Evolutionary conservation across 2,888 invertebrate genomes (phyloP), one percentile per base, ranked within the genome.

Genomic region (Xanthorhoe spadicearia): DNA sequence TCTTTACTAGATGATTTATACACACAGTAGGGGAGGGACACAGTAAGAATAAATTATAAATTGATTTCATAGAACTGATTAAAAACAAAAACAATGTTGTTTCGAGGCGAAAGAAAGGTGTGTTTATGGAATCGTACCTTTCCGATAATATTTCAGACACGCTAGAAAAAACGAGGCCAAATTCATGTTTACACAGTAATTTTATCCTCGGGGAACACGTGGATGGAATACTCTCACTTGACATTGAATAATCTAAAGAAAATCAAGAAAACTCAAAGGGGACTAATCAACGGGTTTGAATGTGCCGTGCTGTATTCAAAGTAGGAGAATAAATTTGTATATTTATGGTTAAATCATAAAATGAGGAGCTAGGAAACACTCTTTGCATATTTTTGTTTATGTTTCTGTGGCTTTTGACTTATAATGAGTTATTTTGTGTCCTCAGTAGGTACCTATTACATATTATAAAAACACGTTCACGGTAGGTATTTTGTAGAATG

Each of bases 261-360:
- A 43, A 43, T 43, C 38, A 43, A 43, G 38, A 43, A 43, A 43
- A 43, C 38, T 43, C 38, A 43, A 43, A 43, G 38, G 38, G 38
- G 13, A 13, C 38, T 43, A 43, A 43, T 43, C 38, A 43, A 43
- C 32, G 32, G 32, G 32, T 32, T 2, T 32, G 8, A 1, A 13
- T 13, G 13, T 13, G 3, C 38, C 13, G 13, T 8, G 38, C 38
- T 43, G 13, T 43, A 13, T 43, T 43, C 38, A 13, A 43, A 43
- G 38, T 43, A 3, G 13, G 5, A 43, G 10, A 43, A 43, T 43
- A 43, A 43, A 43, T 43, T 13, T 43, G 38, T 43, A 43, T 13
- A 43, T 43, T 43, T 13, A 43, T 43, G 38, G 13, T 43, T 13
- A 43, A 43, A 13, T 13, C 13, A 13, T 2, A 43, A 43, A 13